These are phyloP conservation scores for Bombus confusus DNA, from an alignment of 1,140 invertebrate species.

Conservation along the genomic window DNA sequence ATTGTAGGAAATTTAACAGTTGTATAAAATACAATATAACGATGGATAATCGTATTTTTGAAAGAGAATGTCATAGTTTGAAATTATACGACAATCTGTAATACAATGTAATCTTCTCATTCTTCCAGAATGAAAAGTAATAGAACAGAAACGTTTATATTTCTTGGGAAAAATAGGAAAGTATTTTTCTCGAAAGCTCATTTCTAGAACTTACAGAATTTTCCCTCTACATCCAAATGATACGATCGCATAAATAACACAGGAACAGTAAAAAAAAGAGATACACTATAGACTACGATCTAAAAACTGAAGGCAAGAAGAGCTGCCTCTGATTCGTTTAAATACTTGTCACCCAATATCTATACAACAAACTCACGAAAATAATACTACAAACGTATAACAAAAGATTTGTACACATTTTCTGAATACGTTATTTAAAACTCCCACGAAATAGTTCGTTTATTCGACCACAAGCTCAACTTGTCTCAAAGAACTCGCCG, in stretches of 20 bases:
- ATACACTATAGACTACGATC: no score
- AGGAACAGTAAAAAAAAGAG: conserved; percentile 26
- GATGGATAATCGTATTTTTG: no score
- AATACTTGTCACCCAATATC: not conserved
- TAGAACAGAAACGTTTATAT: not conserved
- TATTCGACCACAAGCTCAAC: not conserved
- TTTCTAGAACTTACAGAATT: not conserved
- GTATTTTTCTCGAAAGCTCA: not conserved
- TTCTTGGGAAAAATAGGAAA: not conserved
- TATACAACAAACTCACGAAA: not conserved
- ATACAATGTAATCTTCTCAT: no score
- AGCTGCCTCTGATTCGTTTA: conserved; percentile 21
- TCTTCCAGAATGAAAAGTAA: not conserved
- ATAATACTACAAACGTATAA: not conserved
- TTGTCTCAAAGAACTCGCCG: not conserved
- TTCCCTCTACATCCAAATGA: not conserved
- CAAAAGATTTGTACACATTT: conserved; percentile 26
- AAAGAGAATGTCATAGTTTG: no score
- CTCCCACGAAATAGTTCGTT: not conserved
- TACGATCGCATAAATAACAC: conserved; percentile 34
- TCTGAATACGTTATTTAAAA: not conserved
- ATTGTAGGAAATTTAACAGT: no score
- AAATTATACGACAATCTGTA: no score
- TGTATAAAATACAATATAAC: no score
- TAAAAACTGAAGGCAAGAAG: conserved; percentile 4